A percentile compares a stretch with the other conserved stretches of the same genome.
Evolutionary conservation across 2,797 vertebrate genomes (phyloP).

Genomic region (Erethizon dorsatum): DNA sequence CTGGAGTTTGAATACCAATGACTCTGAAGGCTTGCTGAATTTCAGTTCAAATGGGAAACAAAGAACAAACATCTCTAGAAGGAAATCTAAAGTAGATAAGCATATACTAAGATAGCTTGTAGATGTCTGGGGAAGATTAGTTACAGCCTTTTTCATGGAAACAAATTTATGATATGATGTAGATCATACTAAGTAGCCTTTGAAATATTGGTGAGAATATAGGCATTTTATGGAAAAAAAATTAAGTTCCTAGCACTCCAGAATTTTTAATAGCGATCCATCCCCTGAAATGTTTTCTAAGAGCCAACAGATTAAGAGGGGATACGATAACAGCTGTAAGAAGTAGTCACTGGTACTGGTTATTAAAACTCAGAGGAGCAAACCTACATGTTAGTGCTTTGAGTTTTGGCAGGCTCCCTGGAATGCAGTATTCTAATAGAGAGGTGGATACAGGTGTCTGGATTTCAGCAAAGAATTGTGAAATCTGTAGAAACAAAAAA

Average conservation of each 20-base stretch:
- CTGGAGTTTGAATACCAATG: background rate
- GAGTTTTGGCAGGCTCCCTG: background rate
- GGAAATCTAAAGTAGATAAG: background rate
- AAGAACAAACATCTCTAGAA: background rate
- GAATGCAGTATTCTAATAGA: background rate
- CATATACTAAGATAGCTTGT: background rate
- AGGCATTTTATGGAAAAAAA: background rate
- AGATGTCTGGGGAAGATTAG: constrained; percentile 18
- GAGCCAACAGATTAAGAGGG: background rate
- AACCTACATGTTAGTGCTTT: rapidly evolving
- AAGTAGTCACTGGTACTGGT: background rate
- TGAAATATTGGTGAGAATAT: background rate
- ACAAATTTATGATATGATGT: background rate
- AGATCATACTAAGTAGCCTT: background rate
- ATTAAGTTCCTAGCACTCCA: background rate
- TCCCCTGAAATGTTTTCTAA: background rate
- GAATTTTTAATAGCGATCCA: background rate
- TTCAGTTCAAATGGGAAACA: background rate
- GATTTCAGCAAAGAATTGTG: background rate
- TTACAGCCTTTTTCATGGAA: background rate
- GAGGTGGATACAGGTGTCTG: background rate
- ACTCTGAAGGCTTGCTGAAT: background rate
- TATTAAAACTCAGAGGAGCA: background rate
- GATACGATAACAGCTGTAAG: background rate
- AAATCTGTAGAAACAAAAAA: background rate